Evolutionary conservation across 2,888 invertebrate genomes (phyloP).

Genomic region (Trisateles emortualis): DNA sequence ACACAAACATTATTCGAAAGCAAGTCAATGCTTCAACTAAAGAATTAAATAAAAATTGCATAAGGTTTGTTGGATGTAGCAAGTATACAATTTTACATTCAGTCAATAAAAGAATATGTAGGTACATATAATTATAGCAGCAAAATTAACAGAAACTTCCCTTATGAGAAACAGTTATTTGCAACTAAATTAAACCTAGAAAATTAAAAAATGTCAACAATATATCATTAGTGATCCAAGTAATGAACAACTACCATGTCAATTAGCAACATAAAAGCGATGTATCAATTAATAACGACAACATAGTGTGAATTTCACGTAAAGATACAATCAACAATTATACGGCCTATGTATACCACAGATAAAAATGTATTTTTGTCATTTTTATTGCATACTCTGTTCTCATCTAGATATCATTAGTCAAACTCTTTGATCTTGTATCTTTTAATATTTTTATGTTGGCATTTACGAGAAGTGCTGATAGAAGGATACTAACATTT

Average conservation of each 20-base stretch:
- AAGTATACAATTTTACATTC: too few species aligned
- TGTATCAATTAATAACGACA: conserved; percentile 34
- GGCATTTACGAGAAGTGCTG: conserved; percentile 60
- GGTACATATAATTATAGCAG: too few species aligned
- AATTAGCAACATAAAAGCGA: conserved; percentile 37
- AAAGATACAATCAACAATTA: conserved; percentile 64
- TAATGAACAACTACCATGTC: conserved; percentile 12
- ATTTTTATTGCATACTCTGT: conserved; percentile 80
- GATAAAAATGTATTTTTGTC: conserved; percentile 74
- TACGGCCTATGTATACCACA: conserved; percentile 55
- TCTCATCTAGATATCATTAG: conserved; percentile 81
- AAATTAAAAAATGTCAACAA: too few species aligned
- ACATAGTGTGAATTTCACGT: conserved; percentile 42
- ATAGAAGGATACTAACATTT: conserved; percentile 36
- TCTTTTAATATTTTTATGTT: conserved; percentile 76
- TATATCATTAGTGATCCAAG: background rate
- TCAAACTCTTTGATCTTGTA: conserved; percentile 82
- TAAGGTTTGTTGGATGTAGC: too few species aligned
- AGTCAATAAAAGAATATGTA: too few species aligned
- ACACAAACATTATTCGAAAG: too few species aligned
- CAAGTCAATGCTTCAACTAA: too few species aligned
- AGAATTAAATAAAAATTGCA: too few species aligned
- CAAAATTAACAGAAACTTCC: too few species aligned
- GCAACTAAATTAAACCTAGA: too few species aligned
- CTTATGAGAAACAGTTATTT: too few species aligned